These are phyloP conservation scores for Laticauda colubrina DNA, from an alignment of 2,113 vertebrate species.

Conservation along the genomic window DNA sequence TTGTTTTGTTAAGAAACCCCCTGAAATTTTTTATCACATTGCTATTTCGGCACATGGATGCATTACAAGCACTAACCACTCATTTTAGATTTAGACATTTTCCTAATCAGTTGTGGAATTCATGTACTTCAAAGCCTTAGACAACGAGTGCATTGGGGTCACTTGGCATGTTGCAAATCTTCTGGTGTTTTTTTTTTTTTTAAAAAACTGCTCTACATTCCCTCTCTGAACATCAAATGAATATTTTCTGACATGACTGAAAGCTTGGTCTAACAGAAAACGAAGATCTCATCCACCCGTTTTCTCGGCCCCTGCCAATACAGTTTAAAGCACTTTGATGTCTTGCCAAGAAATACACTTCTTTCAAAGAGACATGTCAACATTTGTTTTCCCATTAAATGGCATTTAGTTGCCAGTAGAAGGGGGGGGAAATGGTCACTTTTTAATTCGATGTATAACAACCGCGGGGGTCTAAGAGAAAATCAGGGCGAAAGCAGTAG, in stretches of 20 bases:
- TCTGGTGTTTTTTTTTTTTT: slow-evolving; percentile 19
- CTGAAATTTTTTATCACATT: neutral
- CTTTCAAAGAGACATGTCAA: slow-evolving; percentile 79
- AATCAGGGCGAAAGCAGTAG: slow-evolving; percentile 78
- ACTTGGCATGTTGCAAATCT: neutral
- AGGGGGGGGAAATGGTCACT: slow-evolving; percentile 69
- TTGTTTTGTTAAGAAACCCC: neutral
- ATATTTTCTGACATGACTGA: slow-evolving; percentile 42
- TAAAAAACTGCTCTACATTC: neutral
- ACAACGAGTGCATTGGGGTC: no score
- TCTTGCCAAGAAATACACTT: slow-evolving; percentile 76
- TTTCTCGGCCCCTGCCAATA: slow-evolving; percentile 58
- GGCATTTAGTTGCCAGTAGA: slow-evolving; percentile 75
- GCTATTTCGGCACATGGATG: neutral
- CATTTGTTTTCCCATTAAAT: slow-evolving; percentile 87
- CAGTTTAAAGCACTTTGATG: slow-evolving; percentile 76
- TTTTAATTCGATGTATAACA: slow-evolving; percentile 84
- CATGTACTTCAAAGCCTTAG: neutral
- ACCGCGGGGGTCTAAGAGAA: slow-evolving; percentile 81
- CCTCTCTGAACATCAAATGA: slow-evolving; percentile 29
- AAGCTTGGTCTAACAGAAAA: slow-evolving; percentile 63
- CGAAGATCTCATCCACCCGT: slow-evolving; percentile 50
- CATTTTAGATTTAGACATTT: neutral
- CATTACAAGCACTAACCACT: neutral
- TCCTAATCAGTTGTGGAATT: neutral